Base-by-base conservation (phyloP, 2,113 vertebrate species). In the Coracopsis vasa region DNA sequence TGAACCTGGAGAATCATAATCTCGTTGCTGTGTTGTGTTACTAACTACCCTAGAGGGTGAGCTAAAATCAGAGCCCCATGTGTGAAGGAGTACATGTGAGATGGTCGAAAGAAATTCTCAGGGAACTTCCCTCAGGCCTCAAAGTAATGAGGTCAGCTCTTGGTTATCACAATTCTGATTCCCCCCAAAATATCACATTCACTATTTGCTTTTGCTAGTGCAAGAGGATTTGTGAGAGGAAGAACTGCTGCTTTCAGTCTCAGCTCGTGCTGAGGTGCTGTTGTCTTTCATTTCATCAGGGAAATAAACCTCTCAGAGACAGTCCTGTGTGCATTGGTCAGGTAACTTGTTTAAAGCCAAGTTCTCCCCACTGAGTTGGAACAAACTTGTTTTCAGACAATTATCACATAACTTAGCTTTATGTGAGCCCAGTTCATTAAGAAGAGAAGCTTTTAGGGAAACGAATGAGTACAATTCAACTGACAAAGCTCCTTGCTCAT, bases 381-480 rank as follows among this genome's bases (percentile, higher is more conserved):
- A 60, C 33, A 88, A 95, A 92, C 60, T 78, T 45, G 16, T 91
- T 95, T 67, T 90, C 66, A 62, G 29, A 44, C 29, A 44, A 24
- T 35, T 50, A 72, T 58, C 35, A 24, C 16, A 50, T 50, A 85
- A 78, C 44, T 80, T 71, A 53, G 19, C 23, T 53, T 42, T 37
- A 15, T 48, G 53, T 31, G 41, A 44, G 24, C 82, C 64, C 60
- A 72, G 21, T 65, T 62, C 47, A 88, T 94, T 92, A 84, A 67
- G 81, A 95, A 86, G n/a, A 8, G 47, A 94, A 94, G 25, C 16
- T 80, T 87, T 86, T 80, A 53, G 50, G n/a, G 66, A 87, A 94
- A 88, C 29, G 21, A 81, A 88, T 70, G 86, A 92, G 41, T 18
- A 45, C 27, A 51, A 50, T 86, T 91, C 72, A 69, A 91, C 74